These are phyloP conservation scores for Palaemon carinicauda DNA, from an alignment of 1,140 invertebrate genomes.

Conservation along the genomic window DNA sequence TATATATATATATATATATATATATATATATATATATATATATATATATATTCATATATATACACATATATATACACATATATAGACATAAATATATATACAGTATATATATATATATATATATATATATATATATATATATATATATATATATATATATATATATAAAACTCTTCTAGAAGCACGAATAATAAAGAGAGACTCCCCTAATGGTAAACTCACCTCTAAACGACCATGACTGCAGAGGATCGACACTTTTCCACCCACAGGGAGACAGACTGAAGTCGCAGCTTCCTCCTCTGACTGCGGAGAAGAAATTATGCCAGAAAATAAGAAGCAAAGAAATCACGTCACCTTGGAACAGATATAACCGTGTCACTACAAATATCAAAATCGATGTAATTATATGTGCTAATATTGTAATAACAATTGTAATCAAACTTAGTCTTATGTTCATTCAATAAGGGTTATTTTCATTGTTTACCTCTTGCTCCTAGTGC, in stretches of 20 bases:
- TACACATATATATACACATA: background rate
- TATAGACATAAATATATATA: too few relatives aligned
- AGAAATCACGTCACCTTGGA: too few relatives aligned
- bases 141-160: background rate
- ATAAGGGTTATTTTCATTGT: too few relatives aligned
- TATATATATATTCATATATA: background rate
- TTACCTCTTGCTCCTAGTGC: too few relatives aligned
- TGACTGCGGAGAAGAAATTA: background rate
- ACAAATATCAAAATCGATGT: too few relatives aligned
- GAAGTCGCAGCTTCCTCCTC: constrained; percentile 44
- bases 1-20: background rate
- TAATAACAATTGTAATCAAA: background rate
- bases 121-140: background rate
- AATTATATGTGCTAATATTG: background rate
- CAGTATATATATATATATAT: background rate
- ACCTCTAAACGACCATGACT: constrained; percentile 40
- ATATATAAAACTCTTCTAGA: too few relatives aligned
- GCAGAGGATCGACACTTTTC: constrained; percentile 3
- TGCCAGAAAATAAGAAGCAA: background rate
- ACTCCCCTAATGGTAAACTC: background rate
- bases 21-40: too few relatives aligned
- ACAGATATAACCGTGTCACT: too few relatives aligned
- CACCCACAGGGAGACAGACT: constrained; percentile 41
- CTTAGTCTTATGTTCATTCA: too few relatives aligned
- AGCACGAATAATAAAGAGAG: too few relatives aligned